Evolutionary conservation across 2,113 vertebrate species (phyloP).

Genomic region (Amazona guildingii): DNA sequence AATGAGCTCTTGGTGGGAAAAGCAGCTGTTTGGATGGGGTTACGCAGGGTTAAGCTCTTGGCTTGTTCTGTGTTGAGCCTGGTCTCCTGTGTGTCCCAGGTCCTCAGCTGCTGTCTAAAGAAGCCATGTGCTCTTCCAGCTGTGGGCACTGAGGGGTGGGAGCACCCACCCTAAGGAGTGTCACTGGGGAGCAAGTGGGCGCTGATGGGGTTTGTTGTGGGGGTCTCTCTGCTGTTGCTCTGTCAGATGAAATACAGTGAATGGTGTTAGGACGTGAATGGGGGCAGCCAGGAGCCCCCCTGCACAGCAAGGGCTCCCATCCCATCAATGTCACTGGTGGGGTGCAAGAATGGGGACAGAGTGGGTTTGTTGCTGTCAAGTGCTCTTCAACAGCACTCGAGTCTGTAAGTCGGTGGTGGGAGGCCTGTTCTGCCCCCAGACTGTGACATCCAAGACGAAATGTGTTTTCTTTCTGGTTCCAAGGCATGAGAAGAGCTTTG

Average conservation of each 20-base stretch:
- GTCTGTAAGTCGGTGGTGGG: not conserved
- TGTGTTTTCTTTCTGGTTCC: not conserved
- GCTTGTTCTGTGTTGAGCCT: rapidly evolving
- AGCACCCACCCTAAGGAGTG: not conserved
- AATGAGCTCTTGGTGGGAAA: not conserved
- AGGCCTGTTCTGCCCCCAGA: not conserved
- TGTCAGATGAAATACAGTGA: not conserved
- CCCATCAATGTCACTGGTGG: not conserved
- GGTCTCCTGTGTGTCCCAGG: not conserved
- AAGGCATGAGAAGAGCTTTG: slow-evolving; percentile 32
- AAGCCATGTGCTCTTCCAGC: not conserved
- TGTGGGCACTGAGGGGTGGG: not conserved
- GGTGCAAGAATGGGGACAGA: not conserved
- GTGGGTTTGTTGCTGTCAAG: not conserved
- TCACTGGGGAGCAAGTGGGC: rapidly evolving
- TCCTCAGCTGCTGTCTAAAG: not conserved
- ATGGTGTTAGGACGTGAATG: rapidly evolving
- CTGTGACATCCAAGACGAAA: not conserved
- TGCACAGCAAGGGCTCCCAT: not conserved
- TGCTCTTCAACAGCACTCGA: not conserved
- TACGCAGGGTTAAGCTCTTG: not conserved
- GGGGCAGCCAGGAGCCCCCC: not conserved
- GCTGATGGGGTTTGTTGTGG: not conserved
- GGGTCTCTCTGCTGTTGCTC: not conserved
- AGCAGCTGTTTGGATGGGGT: not conserved